Evolutionary conservation across 2,113 vertebrate genomes (phyloP), one percentile per base, ranked within the genome.

Genomic region (Bambusicola thoracicus): DNA sequence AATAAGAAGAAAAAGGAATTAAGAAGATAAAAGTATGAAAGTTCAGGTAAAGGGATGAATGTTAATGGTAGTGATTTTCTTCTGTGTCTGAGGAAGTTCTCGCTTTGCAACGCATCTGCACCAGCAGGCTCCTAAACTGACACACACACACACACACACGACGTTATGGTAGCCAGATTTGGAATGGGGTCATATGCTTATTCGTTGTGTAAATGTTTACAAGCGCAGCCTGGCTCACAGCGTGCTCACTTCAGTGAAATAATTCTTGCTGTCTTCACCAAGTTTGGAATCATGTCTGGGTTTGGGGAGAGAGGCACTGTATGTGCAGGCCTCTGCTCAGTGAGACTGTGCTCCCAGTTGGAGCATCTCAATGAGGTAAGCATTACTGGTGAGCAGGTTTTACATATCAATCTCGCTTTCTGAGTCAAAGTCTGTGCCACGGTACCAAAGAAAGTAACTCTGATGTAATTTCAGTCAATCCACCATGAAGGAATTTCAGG

Each of bases 171-270:
- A 69, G 58, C 27, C 63, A 49, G 67, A 36, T 1, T 48, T 29
- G 75, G 36, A 89, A 82, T 8, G 0, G 0, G 4, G 55, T 58
- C 69, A 21, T 66, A 8, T 40, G 66, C 66, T 81, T 94, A 68
- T n/a, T 87, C 62, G 13, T 5, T 40, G 48, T 68, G 67, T 87
- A 89, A 91, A 80, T 80, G 77, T 94, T 95, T 95, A 69, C 40
- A 53, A 30, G 24, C 67, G n/a, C 75, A 84, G 65, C 81, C 34
- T 84, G 43, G 48, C 62, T 72, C 38, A 44, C 16, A 80, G 67
- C 0, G 0, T n/a, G 11, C 75, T 61, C 70, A 34, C n/a, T 84
- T 89, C 70, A 81, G n/a, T 73, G 21, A 80, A 89, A 76, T 40
- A 36, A 41, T 85, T 81, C 43, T 65, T 85, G 43, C 36, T 69